phyloP scores from a whole-genome alignment of 1,140 invertebrate species.

The Orchesella cincta region DNA sequence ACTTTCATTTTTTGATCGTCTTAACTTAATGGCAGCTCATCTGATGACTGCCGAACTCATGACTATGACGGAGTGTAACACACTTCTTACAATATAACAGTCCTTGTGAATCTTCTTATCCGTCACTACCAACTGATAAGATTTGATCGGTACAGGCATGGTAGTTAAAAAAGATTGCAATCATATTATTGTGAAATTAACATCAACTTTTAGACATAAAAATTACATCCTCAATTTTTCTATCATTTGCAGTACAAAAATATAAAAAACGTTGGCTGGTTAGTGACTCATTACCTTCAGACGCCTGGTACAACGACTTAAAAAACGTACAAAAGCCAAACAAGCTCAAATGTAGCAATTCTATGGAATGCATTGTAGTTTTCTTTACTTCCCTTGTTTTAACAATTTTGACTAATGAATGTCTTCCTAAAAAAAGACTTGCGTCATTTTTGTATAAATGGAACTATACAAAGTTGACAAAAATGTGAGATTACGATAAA shows the following conservation, averaged over 20 bases:
- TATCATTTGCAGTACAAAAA: not conserved
- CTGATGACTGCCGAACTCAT: not conserved
- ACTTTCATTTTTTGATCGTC: not conserved
- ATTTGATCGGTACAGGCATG: not conserved
- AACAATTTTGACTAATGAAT: not conserved
- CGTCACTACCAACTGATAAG: not conserved
- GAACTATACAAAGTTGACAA: no score
- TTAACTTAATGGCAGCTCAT: not conserved
- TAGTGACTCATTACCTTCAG: not conserved
- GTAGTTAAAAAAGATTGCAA: conserved; percentile 1
- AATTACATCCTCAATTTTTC: not conserved
- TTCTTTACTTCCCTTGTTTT: not conserved
- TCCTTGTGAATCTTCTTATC: not conserved
- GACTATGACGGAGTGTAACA: not conserved
- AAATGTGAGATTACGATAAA: no score
- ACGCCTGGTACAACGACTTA: not conserved
- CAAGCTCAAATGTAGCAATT: not conserved
- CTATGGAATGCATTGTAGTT: not conserved
- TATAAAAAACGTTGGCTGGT: no score
- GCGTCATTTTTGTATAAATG: no score
- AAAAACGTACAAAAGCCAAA: not conserved
- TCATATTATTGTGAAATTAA: conserved; percentile 10
- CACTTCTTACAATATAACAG: not conserved
- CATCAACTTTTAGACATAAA: conserved; percentile 14
- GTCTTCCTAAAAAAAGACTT: no score